These are phyloP conservation scores for Cancer borealis DNA, from an alignment of 2,888 invertebrate species.

Conservation along the genomic window DNA sequence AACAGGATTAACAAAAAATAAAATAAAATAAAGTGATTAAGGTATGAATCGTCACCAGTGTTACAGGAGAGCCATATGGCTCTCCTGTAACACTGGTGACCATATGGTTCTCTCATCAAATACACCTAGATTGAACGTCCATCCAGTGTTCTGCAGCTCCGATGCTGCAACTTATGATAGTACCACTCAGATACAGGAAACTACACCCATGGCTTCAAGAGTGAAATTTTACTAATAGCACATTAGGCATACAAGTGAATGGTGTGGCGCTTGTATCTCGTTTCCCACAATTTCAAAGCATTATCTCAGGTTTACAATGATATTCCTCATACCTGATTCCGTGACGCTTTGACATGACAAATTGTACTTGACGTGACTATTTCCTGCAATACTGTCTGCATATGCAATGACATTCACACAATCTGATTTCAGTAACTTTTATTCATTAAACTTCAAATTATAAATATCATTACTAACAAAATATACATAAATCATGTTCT, in stretches of 20 bases:
- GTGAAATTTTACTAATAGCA: background rate
- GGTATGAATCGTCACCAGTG: too few relatives aligned
- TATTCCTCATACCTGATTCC: background rate
- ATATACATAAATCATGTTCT: background rate
- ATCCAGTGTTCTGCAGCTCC: too few relatives aligned
- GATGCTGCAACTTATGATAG: too few relatives aligned
- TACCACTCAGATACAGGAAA: too few relatives aligned
- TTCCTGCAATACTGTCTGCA: background rate
- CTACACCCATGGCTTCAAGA: too few relatives aligned
- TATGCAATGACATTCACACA: background rate
- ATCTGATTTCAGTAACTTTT: background rate
- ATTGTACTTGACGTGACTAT: background rate
- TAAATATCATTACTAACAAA: background rate
- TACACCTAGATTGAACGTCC: too few relatives aligned
- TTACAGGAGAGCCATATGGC: too few relatives aligned
- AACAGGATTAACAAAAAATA: too few relatives aligned
- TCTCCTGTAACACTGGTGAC: too few relatives aligned
- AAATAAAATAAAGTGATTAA: too few relatives aligned
- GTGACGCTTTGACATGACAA: too few relatives aligned
- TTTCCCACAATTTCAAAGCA: background rate
- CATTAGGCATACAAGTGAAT: background rate
- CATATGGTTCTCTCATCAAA: too few relatives aligned
- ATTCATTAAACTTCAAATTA: background rate
- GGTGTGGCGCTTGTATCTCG: background rate
- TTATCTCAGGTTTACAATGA: background rate